A percentile compares a stretch with the other conserved stretches of the same genome.
Evolutionary conservation across 2,888 invertebrate genomes (phyloP).

Genomic region (Fragum fragum): DNA sequence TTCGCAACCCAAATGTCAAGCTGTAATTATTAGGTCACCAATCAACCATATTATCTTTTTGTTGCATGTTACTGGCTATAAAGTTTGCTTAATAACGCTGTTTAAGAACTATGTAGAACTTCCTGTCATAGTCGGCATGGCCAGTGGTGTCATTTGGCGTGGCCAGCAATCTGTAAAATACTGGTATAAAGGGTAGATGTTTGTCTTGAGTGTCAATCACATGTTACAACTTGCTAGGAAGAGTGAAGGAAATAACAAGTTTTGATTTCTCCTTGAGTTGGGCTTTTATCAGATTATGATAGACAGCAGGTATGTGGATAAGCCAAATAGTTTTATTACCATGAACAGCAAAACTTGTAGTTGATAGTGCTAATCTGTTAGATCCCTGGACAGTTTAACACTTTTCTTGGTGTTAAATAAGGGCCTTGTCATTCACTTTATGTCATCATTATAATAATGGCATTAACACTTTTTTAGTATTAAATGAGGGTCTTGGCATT

Average conservation of each 20-base stretch:
- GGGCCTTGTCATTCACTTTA: background rate
- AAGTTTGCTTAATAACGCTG: too few species aligned
- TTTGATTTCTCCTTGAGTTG: background rate
- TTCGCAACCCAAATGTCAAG: too few species aligned
- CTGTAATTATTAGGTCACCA: too few species aligned
- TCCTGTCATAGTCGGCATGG: too few species aligned
- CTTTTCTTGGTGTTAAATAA: background rate
- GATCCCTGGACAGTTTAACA: slow-evolving; percentile 9
- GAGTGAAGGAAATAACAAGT: slow-evolving; percentile 4
- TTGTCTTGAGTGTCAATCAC: background rate
- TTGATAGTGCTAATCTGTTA: slow-evolving; percentile 50
- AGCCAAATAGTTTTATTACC: slow-evolving; percentile 49
- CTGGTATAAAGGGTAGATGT: too few species aligned
- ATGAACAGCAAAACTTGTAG: slow-evolving; percentile 34
- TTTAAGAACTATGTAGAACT: too few species aligned
- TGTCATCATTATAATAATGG: background rate
- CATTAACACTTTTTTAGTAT: too few species aligned
- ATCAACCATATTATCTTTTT: too few species aligned
- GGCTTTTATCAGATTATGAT: background rate
- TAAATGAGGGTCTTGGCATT: too few species aligned
- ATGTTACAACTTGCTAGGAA: background rate
- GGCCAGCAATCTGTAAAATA: too few species aligned
- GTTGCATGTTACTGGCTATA: too few species aligned
- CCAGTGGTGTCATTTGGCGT: too few species aligned
- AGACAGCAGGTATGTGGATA: slow-evolving; percentile 20